Percentiles rank a stretch among this genome's conserved stretches.
Conservation (phyloP, 2,113 vertebrate species). For the Serinus canaria region DNA sequence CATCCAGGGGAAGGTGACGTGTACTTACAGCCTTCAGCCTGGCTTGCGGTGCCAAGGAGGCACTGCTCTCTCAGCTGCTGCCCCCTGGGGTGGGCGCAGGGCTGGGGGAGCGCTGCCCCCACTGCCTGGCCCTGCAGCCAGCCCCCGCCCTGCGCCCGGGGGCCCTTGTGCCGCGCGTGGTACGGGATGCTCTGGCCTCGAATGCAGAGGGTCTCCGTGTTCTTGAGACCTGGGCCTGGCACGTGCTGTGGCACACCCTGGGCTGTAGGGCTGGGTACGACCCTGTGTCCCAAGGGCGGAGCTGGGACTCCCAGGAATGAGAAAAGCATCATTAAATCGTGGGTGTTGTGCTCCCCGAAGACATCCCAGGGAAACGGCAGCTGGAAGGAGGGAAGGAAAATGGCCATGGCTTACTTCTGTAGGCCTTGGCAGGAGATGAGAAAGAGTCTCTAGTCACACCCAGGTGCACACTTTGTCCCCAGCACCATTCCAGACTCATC, state of each 20-base stretch:
- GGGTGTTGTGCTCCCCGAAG: background rate
- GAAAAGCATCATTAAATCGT: background rate
- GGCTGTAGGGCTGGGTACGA: background rate
- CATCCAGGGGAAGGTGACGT: rapidly evolving
- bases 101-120: background rate
- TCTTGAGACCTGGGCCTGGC: background rate
- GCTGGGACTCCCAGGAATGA: background rate
- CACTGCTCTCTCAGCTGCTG: background rate
- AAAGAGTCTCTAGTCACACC: background rate
- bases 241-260: background rate
- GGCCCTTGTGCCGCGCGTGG: background rate
- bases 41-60: background rate
- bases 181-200: background rate
- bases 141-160: background rate
- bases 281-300: background rate
- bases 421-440: background rate
- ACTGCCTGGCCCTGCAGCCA: background rate
- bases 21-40: conserved; percentile 57
- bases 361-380: conserved; percentile 4
- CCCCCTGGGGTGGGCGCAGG: background rate
- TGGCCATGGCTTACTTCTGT: background rate
- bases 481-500: background rate
- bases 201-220: background rate
- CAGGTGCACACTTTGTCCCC: background rate
- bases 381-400: conserved; percentile 56